Evolutionary conservation across 2,797 vertebrate species (phyloP).

Genomic region (Staurois parvus): DNA sequence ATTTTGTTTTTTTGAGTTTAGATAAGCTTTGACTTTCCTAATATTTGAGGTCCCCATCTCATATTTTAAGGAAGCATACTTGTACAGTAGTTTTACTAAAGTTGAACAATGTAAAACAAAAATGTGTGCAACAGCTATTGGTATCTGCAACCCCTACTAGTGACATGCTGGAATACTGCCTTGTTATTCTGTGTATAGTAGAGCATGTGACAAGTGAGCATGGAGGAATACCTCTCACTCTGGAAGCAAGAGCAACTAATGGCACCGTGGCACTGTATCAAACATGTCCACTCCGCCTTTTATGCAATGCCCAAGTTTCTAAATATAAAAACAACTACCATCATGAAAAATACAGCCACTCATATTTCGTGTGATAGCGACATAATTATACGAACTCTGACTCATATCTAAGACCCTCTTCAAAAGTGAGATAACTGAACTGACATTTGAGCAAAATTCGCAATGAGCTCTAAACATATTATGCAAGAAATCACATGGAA

Average conservation of each 20-base stretch:
- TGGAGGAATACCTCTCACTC: background rate
- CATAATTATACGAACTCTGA: background rate
- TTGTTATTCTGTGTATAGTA: conserved; percentile 9
- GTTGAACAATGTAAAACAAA: background rate
- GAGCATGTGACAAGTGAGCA: conserved; percentile 22
- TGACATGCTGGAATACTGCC: conserved; percentile 9
- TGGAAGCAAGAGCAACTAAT: conserved; percentile 14
- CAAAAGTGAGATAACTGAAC: background rate
- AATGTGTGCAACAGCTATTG: background rate
- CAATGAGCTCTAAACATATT: background rate
- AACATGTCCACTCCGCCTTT: conserved; percentile 50
- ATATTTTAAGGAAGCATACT: too few species aligned
- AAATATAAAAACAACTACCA: conserved; percentile 50
- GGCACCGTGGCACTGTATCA: conserved; percentile 45
- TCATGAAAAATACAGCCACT: conserved; percentile 51
- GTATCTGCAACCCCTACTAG: background rate
- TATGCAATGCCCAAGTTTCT: conserved; percentile 49
- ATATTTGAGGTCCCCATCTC: too few species aligned
- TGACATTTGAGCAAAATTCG: background rate
- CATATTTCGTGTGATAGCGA: conserved; percentile 25
- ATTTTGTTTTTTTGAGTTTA: too few species aligned
- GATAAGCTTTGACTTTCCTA: too few species aligned
- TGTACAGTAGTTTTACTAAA: background rate
- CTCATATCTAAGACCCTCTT: background rate
- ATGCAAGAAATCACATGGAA: background rate